Evolutionary conservation across 30 jellyfish, hydroid and myxozoan genomes (phyloP), one percentile per base, ranked within the genome.

Genomic region (Hydractinia symbiolongicarpus): DNA sequence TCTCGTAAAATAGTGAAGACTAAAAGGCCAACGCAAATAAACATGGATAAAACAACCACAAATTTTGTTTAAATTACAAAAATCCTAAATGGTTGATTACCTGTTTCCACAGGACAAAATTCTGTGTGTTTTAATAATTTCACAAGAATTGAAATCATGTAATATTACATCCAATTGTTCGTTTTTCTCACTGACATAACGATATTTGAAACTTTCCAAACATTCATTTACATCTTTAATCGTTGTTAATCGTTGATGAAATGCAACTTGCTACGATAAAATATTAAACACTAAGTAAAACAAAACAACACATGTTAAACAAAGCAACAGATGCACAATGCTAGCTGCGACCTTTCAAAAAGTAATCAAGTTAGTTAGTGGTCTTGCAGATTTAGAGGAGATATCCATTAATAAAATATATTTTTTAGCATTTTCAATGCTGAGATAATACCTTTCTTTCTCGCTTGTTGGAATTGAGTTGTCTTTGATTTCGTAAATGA

Each of bases 401-500:
- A 30, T 30, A 30, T 30, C 1, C 44, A 0, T 30, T 30, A 30
- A 30, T 1, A 2, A 2, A 30, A 30, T 30, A 30, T 30, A 1
- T 30, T 30, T 30, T 30, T 0, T 30, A 30, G 2, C 1, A 0
- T 30, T 30, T 30, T 30, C 2, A 2, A 30, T 30, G 44, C 44
- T 30, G 44, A 1, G 44, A 30, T 30, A 30, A 30, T 30, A 30
- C 44, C 44, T 30, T 30, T 30, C 44, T 64, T 64, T 64, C 4
- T 64, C 5, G 74, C 40, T 64, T 64, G 74, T 64, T 64, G 9
- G 40, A 0, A 6, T n/a, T 7, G 40, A n/a, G 19, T 64, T 64
- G 74, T n/a, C 96, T 82, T 17, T 87, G 95, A 9, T 84, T 84
- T 50, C 77, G 88, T 60, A 87, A 62, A 58, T 87, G 91, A 5